phyloP scores from a whole-genome alignment of 2,113 vertebrate species.

The Gopherus evgoodei region DNA sequence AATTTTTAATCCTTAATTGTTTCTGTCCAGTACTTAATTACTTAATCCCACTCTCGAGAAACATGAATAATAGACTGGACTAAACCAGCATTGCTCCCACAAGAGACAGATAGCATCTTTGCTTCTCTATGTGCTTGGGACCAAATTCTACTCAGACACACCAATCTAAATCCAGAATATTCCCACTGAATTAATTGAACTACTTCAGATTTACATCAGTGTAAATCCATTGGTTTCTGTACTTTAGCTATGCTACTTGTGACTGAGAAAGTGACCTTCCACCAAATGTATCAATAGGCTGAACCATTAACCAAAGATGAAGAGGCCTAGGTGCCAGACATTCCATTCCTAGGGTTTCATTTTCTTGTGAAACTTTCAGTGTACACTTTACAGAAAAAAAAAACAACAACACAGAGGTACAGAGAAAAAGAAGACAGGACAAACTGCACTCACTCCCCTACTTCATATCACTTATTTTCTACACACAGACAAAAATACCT shows the following conservation, averaged over 20 bases:
- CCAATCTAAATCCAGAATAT: neutral
- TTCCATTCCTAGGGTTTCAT: neutral
- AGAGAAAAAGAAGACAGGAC: neutral
- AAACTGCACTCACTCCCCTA: neutral
- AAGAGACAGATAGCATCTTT: neutral
- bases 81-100: neutral
- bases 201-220: neutral
- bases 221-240: neutral
- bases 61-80: neutral
- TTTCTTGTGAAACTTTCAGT: neutral
- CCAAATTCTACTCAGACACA: neutral
- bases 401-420: neutral
- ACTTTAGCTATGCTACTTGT: neutral
- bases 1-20: neutral
- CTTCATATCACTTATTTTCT: neutral
- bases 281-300: neutral
- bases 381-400: neutral
- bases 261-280: neutral
- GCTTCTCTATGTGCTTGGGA: neutral
- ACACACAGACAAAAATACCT: neutral
- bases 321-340: neutral
- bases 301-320: neutral
- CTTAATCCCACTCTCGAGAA: neutral
- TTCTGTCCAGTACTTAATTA: neutral
- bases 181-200: neutral